phyloP scores from a whole-genome alignment of 2,797 vertebrate species.

The Hippopotamyrus pictus region DNA sequence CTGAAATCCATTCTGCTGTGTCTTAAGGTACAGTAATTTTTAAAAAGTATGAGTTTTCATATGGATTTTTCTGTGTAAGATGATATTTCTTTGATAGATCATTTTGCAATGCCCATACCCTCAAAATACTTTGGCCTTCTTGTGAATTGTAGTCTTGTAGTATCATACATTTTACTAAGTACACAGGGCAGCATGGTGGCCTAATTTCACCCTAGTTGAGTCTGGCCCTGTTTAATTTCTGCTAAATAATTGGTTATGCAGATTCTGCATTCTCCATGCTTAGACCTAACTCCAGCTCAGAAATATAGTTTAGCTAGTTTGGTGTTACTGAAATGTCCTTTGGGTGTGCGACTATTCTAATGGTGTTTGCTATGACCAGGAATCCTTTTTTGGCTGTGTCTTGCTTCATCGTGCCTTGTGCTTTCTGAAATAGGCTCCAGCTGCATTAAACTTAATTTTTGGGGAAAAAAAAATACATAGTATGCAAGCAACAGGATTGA shows the following conservation, averaged over 20 bases:
- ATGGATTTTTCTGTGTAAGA: background rate
- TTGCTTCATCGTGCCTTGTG: background rate
- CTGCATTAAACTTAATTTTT: background rate
- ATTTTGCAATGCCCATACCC: background rate
- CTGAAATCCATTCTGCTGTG: background rate
- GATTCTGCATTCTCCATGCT: background rate
- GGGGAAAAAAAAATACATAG: background rate
- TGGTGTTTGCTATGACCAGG: background rate
- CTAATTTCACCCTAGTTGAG: background rate
- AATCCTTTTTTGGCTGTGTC: background rate
- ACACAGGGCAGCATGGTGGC: background rate
- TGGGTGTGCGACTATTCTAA: background rate
- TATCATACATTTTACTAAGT: background rate
- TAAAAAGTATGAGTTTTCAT: background rate
- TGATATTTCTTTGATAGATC: background rate
- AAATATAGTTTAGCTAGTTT: background rate
- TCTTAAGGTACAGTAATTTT: background rate
- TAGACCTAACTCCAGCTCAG: background rate
- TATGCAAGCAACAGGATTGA: background rate
- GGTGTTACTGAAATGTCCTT: background rate
- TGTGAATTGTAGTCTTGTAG: background rate
- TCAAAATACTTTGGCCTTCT: background rate
- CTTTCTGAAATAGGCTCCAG: background rate
- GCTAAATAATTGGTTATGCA: background rate
- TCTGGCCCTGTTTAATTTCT: background rate